These are phyloP conservation scores for Dryobates pubescens DNA, from an alignment of 2,797 vertebrate genomes.

Conservation along the genomic window DNA sequence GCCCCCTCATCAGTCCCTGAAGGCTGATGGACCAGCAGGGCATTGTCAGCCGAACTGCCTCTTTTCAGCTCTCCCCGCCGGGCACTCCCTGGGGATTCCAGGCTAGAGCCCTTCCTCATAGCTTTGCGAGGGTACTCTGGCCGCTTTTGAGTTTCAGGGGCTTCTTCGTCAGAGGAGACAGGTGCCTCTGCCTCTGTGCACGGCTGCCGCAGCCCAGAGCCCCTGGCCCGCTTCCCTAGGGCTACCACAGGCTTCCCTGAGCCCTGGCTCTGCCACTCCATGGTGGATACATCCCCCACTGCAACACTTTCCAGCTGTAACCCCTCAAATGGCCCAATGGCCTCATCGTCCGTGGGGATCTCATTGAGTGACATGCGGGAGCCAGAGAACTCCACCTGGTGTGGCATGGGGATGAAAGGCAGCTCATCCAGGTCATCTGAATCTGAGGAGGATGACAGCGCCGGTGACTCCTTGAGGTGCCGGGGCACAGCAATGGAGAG, in stretches of 20 bases:
- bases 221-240: constrained; percentile 70
- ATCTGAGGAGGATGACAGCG: constrained; percentile 93
- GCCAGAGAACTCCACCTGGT: constrained; percentile 92
- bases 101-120: constrained; percentile 87
- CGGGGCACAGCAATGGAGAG: constrained; percentile 92
- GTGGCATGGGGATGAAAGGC: constrained; percentile 93
- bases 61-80: constrained; percentile 89
- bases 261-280: constrained; percentile 79
- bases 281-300: background rate
- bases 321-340: constrained; percentile 74
- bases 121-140: constrained; percentile 81
- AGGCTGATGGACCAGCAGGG: constrained; percentile 84
- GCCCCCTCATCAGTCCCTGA: constrained; percentile 83
- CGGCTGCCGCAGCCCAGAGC: constrained; percentile 72
- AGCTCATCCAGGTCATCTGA: constrained; percentile 94
- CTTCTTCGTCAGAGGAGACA: constrained; percentile 85
- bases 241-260: constrained; percentile 46
- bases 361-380: constrained; percentile 93
- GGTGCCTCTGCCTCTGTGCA: constrained; percentile 75
- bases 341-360: constrained; percentile 88
- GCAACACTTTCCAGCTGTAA: constrained; percentile 40
- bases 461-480: constrained; percentile 87
- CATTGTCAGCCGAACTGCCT: constrained; percentile 93
- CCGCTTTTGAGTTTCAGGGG: constrained; percentile 75
- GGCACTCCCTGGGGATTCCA: constrained; percentile 79